Conservation (phyloP, 2,888 invertebrate genomes). For the Eumacrocentrus americanus region DNA sequence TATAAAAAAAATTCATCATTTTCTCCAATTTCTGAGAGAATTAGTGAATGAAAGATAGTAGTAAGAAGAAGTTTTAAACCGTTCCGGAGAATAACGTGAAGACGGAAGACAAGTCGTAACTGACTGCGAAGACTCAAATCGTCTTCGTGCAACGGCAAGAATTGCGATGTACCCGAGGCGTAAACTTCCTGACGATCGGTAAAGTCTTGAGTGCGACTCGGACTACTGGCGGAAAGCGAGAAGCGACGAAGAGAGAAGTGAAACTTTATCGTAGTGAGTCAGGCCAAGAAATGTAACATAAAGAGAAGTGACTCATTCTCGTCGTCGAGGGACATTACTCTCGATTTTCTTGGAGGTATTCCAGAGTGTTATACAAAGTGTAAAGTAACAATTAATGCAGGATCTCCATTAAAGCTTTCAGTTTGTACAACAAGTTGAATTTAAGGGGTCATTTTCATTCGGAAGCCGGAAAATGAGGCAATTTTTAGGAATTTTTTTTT, state of each 20-base stretch:
- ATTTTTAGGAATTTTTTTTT: not conserved
- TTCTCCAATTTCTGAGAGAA: too few relatives aligned
- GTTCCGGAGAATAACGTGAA: not conserved
- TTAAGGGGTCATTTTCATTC: slow-evolving; percentile 9
- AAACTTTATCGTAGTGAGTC: slow-evolving; percentile 25
- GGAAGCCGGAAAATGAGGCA: not conserved
- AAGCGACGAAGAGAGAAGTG: not conserved
- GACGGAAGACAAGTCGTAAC: not conserved
- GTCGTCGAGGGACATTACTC: not conserved
- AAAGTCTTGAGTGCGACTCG: slow-evolving; percentile 21
- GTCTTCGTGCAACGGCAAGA: not conserved
- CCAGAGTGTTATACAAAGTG: not conserved
- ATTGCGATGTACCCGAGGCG: slow-evolving; percentile 5
- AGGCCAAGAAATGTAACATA: slow-evolving; percentile 7
- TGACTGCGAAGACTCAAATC: not conserved
- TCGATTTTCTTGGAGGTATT: not conserved
- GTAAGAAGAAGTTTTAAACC: too few relatives aligned
- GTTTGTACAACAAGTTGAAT: too few relatives aligned
- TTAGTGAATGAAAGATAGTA: too few relatives aligned
- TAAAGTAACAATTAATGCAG: not conserved
- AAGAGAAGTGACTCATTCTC: not conserved
- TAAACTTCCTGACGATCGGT: slow-evolving; percentile 24
- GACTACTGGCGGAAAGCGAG: not conserved
- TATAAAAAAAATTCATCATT: too few relatives aligned
- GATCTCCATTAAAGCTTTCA: too few relatives aligned